A percentile compares a stretch with the other conserved stretches of the same genome.
These are phyloP conservation scores for Ceyx melanurus DNA, from an alignment of 2,113 vertebrate genomes.

Conservation along the genomic window DNA sequence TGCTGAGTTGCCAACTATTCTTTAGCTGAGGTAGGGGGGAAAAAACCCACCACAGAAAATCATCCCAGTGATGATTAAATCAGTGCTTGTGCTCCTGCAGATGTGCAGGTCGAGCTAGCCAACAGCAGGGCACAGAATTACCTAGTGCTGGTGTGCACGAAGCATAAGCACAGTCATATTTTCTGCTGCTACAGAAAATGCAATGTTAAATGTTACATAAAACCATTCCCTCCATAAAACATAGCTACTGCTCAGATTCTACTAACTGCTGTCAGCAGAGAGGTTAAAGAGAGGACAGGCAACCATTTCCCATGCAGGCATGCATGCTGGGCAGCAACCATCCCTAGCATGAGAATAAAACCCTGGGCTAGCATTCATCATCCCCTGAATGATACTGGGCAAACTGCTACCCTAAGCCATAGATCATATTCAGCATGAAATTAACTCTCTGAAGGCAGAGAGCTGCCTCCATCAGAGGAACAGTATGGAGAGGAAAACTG, in stretches of 20 bases:
- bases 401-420: background rate
- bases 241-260: background rate
- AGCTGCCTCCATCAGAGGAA: background rate
- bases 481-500: background rate
- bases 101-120: background rate
- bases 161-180: background rate
- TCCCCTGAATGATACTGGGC: background rate
- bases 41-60: background rate
- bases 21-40: background rate
- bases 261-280: background rate
- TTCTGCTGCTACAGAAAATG: background rate
- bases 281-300: constrained; percentile 1
- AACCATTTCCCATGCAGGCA: background rate
- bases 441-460: background rate
- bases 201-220: background rate
- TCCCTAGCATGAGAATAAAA: background rate
- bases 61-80: background rate
- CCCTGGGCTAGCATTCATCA: background rate
- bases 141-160: background rate
- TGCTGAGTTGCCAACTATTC: background rate
- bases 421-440: background rate
- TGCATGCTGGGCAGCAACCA: background rate
- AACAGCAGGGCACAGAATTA: background rate
- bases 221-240: constrained; percentile 6
- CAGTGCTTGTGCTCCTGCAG: background rate